Evolutionary conservation across 2,113 vertebrate species (phyloP).

Genomic region (Larimichthys crocea): DNA sequence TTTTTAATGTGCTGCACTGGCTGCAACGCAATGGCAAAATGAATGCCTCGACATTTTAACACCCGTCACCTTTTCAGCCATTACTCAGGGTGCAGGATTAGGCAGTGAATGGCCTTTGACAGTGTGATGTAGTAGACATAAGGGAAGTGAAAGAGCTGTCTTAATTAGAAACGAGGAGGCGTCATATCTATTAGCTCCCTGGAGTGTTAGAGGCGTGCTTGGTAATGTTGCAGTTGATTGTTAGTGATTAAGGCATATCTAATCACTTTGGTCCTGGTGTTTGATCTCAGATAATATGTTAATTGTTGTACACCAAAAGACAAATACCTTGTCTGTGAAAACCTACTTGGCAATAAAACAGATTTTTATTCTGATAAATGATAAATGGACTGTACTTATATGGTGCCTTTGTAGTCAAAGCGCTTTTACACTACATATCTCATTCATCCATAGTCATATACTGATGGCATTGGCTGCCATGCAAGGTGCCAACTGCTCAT

Average conservation of each 20-base stretch:
- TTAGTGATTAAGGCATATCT: slow-evolving; percentile 26
- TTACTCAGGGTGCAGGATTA: slow-evolving; percentile 36
- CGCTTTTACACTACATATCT: too few species aligned
- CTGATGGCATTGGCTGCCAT: too few species aligned
- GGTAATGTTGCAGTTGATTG: slow-evolving; percentile 17
- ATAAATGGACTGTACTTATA: too few species aligned
- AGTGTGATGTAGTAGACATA: slow-evolving; percentile 52
- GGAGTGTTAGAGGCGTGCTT: background rate
- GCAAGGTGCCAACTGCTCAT: too few species aligned
- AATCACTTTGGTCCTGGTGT: slow-evolving; percentile 17
- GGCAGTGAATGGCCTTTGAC: slow-evolving; percentile 28
- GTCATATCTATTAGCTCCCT: slow-evolving; percentile 16
- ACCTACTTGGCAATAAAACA: too few species aligned
- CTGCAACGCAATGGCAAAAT: slow-evolving; percentile 7
- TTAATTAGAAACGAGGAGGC: slow-evolving; percentile 53
- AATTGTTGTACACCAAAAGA: too few species aligned
- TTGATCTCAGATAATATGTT: background rate
- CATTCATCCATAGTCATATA: too few species aligned
- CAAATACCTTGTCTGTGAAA: too few species aligned
- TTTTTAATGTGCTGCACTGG: slow-evolving; percentile 48
- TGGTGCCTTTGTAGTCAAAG: too few species aligned
- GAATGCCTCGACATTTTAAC: slow-evolving; percentile 45
- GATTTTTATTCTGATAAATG: too few species aligned
- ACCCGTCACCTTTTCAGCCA: slow-evolving; percentile 23
- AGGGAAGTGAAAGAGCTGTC: slow-evolving; percentile 30